A percentile compares a stretch with the other conserved stretches of the same genome.
Evolutionary conservation across 2,888 invertebrate genomes (phyloP).

Genomic region (Lobophora halterata): DNA sequence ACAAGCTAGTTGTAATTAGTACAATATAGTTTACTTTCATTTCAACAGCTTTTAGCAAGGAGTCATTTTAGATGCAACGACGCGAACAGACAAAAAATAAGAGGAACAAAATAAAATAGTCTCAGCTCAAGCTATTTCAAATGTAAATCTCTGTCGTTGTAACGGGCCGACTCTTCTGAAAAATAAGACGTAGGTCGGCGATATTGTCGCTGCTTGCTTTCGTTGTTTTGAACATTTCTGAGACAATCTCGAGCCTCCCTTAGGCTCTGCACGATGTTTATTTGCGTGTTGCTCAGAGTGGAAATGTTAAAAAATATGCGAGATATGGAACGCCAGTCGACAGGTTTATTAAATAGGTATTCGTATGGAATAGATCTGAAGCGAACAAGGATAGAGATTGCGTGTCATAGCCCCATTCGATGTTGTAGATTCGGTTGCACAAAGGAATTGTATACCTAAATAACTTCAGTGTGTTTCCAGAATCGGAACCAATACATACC

Average conservation of each 20-base stretch:
- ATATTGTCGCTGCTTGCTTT: slow-evolving; percentile 65
- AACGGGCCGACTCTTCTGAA: slow-evolving; percentile 63
- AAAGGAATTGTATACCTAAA: too few species aligned
- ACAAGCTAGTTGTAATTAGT: too few species aligned
- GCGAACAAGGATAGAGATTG: slow-evolving; percentile 24
- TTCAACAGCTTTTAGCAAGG: too few species aligned
- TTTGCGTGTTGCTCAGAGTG: slow-evolving; percentile 55
- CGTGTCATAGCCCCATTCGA: neutral
- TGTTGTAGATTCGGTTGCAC: slow-evolving; percentile 36
- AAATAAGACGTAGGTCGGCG: slow-evolving; percentile 68
- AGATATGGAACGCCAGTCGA: slow-evolving; percentile 29
- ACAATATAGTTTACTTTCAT: too few species aligned
- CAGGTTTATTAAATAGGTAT: slow-evolving; percentile 29
- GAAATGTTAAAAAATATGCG: slow-evolving; percentile 60
- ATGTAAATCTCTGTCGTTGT: slow-evolving; percentile 73
- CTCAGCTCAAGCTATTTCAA: slow-evolving; percentile 67
- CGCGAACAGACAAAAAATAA: slow-evolving; percentile 51
- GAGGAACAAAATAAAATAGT: slow-evolving; percentile 58
- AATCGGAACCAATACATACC: too few species aligned
- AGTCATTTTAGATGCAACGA: slow-evolving; percentile 31
- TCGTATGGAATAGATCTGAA: slow-evolving; percentile 41
- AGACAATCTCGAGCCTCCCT: slow-evolving; percentile 51
- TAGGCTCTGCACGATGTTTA: slow-evolving; percentile 66
- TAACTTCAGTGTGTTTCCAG: too few species aligned
- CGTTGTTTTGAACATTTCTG: slow-evolving; percentile 64